These are phyloP conservation scores for Neoniphon sammara DNA, from an alignment of 2,797 vertebrate genomes.

Conservation along the genomic window DNA sequence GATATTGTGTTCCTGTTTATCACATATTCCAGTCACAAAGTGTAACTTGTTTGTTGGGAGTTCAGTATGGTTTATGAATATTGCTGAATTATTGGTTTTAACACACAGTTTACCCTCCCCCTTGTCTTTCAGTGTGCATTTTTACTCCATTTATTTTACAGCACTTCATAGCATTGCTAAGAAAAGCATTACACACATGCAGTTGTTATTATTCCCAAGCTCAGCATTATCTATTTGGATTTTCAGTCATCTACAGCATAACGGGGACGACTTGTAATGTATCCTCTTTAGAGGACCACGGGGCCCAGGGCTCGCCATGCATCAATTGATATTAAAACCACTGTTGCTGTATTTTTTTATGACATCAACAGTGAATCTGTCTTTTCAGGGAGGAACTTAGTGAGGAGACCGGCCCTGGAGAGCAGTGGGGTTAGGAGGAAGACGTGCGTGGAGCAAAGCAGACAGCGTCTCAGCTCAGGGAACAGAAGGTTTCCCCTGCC, in stretches of 20 bases:
- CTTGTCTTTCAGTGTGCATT: neutral
- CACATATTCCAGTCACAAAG: neutral
- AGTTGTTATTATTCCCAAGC: neutral
- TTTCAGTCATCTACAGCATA: neutral
- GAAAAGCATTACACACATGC: neutral
- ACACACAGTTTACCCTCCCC: neutral
- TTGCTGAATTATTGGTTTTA: neutral
- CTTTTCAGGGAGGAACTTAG: constrained; percentile 54
- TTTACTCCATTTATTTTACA: neutral
- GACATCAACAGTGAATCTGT: constrained; percentile 12
- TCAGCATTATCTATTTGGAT: neutral
- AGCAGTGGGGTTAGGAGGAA: constrained; percentile 72
- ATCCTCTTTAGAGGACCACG: neutral
- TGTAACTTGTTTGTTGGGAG: neutral
- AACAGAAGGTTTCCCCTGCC: constrained; percentile 68
- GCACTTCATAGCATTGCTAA: neutral
- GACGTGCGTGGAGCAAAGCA: constrained; percentile 76
- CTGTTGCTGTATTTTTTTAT: neutral
- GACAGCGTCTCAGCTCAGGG: constrained; percentile 67
- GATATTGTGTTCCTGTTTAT: neutral
- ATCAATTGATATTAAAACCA: neutral
- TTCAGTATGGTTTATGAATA: neutral
- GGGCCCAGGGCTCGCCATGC: neutral
- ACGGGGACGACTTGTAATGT: neutral
- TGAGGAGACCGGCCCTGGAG: constrained; percentile 71